Evolutionary conservation across 2,113 vertebrate genomes (phyloP), one percentile per base, ranked within the genome.

Genomic region (Solenodon paradoxus): DNA sequence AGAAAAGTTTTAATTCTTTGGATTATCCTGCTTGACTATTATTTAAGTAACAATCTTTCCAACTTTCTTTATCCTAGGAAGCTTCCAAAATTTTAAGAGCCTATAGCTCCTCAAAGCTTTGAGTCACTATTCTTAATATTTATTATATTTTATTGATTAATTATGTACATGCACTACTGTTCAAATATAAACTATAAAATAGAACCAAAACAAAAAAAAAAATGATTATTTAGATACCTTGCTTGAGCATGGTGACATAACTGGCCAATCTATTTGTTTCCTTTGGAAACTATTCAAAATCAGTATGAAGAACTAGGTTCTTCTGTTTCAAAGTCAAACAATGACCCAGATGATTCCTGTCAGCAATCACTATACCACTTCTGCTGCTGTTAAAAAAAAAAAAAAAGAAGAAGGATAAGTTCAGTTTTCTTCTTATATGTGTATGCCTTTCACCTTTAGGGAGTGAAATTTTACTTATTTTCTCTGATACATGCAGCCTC

Each of bases 161-260:
- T 61, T 80, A 85, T 42, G 66, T 84, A 42, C 16, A 51, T 32
- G 26, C 24, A 40, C 47, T 84, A 35, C 42, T 80, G 4, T 40
- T n/a, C 3, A 88, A 72, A 88, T 87, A 26, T 74, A 90, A 82
- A 78, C 51, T 91, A 51, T 59, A 61, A 92, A 80, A 79, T 45
- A 78, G 38, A 53, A 7, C 7, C 35, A 13, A 66, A 84, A 61
- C 40, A 64, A 20, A 85, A 20, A 32, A 94, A n/a, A 66, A 88
- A 30, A 75, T n/a, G 26, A 57, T 61, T 26, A 71, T 32, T 71
- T 45, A 9, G 26, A 30, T 64, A 49, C 61, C 64, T 64, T 30
- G 30, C 55, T 72, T 95, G 16, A 84, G 51, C 24, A 49, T 57
- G n/a, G 20, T 47, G 19, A 77, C 5, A 69, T 63, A 77, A 78